Percentiles rank a stretch among this genome's conserved stretches.
phyloP scores from a whole-genome alignment of 2,797 vertebrate species.

The Merluccius polli region DNA sequence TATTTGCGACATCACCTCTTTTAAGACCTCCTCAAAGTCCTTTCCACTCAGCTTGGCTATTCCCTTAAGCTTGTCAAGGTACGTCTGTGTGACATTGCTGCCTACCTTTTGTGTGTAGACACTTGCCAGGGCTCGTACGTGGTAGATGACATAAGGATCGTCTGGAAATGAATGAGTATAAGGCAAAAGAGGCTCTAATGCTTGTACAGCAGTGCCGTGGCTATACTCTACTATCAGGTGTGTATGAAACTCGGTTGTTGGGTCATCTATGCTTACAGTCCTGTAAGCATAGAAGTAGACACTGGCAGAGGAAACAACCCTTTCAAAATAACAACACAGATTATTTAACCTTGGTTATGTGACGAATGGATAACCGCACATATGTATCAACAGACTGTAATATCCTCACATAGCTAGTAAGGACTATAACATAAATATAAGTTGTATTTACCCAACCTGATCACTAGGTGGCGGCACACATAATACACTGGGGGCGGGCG shows the following conservation, averaged over 20 bases:
- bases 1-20: slow-evolving; percentile 4
- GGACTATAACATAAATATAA: too few relatives aligned
- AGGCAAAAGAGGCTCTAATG: not conserved
- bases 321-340: too few relatives aligned
- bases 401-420: too few relatives aligned
- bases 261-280: not conserved
- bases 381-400: too few relatives aligned
- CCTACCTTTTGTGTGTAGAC: slow-evolving; percentile 9
- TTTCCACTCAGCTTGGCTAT: slow-evolving; percentile 6
- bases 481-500: too few relatives aligned
- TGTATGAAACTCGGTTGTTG: not conserved
- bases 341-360: too few relatives aligned
- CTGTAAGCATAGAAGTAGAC: too few relatives aligned
- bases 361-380: too few relatives aligned
- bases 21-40: slow-evolving; percentile 1
- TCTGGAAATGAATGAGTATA: not conserved
- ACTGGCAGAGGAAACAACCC: too few relatives aligned
- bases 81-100: not conserved
- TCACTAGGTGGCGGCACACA: too few relatives aligned
- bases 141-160: not conserved
- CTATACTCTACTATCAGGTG: slow-evolving; percentile 8
- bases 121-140: not conserved
- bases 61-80: slow-evolving; percentile 2
- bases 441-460: too few relatives aligned
- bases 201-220: not conserved